phyloP scores from a whole-genome alignment of 2,113 vertebrate species.

The Corapipo altera region DNA sequence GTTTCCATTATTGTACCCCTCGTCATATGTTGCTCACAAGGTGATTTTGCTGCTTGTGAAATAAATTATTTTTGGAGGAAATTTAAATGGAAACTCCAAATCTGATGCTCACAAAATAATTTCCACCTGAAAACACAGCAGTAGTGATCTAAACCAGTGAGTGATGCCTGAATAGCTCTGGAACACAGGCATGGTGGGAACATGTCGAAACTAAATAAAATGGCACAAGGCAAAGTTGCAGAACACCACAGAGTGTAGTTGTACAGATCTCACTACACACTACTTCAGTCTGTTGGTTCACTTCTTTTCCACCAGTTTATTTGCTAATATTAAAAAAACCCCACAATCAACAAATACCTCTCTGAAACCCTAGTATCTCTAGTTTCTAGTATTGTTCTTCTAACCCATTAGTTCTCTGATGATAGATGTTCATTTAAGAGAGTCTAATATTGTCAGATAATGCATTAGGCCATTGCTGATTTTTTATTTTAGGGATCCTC shows the following conservation, averaged over 20 bases:
- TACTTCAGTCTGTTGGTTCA: background rate
- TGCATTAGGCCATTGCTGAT: background rate
- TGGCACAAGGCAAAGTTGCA: background rate
- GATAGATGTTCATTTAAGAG: background rate
- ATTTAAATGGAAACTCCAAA: background rate
- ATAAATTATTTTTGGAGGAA: background rate
- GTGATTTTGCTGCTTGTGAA: background rate
- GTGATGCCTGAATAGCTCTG: background rate
- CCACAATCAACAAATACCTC: background rate
- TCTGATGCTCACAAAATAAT: background rate
- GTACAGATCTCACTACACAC: background rate
- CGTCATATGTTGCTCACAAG: fast-evolving
- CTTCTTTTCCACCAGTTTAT: background rate
- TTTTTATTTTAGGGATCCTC: background rate
- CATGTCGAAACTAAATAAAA: background rate
- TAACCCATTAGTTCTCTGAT: background rate
- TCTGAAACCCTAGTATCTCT: background rate
- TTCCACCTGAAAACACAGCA: background rate
- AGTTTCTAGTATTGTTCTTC: background rate
- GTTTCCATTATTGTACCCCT: background rate
- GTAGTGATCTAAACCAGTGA: background rate
- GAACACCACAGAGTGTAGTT: background rate
- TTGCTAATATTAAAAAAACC: background rate
- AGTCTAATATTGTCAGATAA: background rate
- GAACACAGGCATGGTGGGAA: background rate